Base-by-base conservation (phyloP, 1,140 invertebrate species). In the Caenorhabditis latens region DNA sequence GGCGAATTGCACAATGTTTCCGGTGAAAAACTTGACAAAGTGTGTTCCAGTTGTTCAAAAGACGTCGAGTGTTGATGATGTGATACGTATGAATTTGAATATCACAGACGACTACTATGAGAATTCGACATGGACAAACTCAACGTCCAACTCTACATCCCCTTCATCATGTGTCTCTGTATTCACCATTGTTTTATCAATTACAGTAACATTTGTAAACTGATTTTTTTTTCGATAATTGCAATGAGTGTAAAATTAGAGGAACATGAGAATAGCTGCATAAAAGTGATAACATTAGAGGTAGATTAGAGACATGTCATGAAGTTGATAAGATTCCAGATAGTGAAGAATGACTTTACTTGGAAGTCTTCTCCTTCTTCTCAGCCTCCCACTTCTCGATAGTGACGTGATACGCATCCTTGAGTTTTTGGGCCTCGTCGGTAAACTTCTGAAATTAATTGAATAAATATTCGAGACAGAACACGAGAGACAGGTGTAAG, bases 391-490 rank as follows among this genome's bases (percentile, higher is more conserved):
- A 79, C 24, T 32, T 48, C 4, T 50, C 14, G 21, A 79, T 19
- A 21, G n/a, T n/a, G 11, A 5, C 21, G n/a, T 46, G 40, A n/a
- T 79, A 79, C 19, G 50, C 71, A 13, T 79, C 46, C 16, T 53
- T 79, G 46, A 79, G 71, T 8, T 50, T 79, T 21, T 79, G 24
- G 6, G 71, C 71, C n/a, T 79, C 71, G n/a, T 53, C 71, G n/a
- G n/a, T 50, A 46, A 53, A 79, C 46, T 79, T 79, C 71, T 79
- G 46, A 21, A 79, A 79, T 6, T 63, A 19, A 14, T 14, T n/a
- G 14, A 8, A 32, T n/a, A 4, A 58, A 21, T n/a, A n/a, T 58
- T n/a, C 57, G 50, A 53, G 1, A 0, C 50, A 32, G 50, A 53
- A 53, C 50, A 53, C 4, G 19, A n/a, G 8, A 58, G 21, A n/a